phyloP scores from a whole-genome alignment of 2,113 vertebrate genomes.

The Anthoscopus minutus region DNA sequence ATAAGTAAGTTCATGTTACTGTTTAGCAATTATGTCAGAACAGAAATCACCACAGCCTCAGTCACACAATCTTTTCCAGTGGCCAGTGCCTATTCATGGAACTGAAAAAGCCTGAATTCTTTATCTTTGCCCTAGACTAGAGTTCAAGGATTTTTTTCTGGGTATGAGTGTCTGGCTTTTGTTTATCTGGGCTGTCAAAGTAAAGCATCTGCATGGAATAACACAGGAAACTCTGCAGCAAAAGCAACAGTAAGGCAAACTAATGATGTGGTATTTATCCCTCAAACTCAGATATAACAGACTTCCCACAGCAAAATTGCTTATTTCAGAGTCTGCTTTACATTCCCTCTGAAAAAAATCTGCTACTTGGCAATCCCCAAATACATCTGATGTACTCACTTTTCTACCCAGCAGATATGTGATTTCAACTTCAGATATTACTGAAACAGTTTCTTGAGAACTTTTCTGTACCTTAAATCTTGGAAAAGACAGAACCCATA shows the following conservation, averaged over 20 bases:
- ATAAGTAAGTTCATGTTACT: not conserved
- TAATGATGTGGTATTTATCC: slow-evolving; percentile 26
- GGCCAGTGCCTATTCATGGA: slow-evolving; percentile 50
- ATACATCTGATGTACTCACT: not conserved
- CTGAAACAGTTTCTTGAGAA: not conserved
- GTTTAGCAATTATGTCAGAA: slow-evolving; percentile 8
- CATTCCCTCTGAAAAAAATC: not conserved
- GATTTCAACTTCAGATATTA: not conserved
- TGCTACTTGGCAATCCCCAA: not conserved
- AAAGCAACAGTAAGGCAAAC: slow-evolving; percentile 42
- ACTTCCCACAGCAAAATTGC: slow-evolving; percentile 17
- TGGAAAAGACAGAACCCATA: not conserved
- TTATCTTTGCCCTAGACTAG: slow-evolving; percentile 71
- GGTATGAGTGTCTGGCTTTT: slow-evolving; percentile 61
- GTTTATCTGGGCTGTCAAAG: slow-evolving; percentile 74
- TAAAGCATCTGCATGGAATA: slow-evolving; percentile 67
- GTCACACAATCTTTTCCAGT: slow-evolving; percentile 55
- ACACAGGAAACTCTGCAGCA: slow-evolving; percentile 65
- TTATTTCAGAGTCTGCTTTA: slow-evolving; percentile 1
- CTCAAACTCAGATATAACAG: slow-evolving; percentile 10
- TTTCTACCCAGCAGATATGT: not conserved
- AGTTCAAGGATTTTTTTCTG: slow-evolving; percentile 71
- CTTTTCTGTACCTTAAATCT: not conserved
- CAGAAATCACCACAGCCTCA: slow-evolving; percentile 4
- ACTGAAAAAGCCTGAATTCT: slow-evolving; percentile 51